phyloP scores from a whole-genome alignment of 2,888 invertebrate genomes.

The Zhengitettix transpicula region DNA sequence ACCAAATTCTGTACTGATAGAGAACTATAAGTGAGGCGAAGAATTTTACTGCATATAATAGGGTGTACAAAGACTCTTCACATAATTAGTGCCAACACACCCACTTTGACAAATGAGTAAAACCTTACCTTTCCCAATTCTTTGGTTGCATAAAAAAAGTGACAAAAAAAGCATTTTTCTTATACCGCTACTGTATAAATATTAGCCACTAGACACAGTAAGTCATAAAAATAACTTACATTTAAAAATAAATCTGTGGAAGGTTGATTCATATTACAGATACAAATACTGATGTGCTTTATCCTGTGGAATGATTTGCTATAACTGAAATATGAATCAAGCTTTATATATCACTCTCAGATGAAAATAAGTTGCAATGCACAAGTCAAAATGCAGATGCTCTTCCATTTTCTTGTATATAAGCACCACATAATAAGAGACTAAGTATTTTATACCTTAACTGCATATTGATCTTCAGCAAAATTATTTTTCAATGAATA shows the following conservation, averaged over 20 bases:
- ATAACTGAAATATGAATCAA: background rate
- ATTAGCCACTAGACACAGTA: background rate
- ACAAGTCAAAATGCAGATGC: background rate
- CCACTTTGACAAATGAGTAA: background rate
- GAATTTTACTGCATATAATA: no score
- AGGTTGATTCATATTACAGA: no score
- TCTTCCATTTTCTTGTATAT: background rate
- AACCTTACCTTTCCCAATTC: background rate
- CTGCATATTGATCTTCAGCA: background rate
- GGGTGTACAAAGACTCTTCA: background rate
- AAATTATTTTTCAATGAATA: no score
- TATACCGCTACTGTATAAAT: background rate
- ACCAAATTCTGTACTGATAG: no score
- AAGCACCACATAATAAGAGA: background rate
- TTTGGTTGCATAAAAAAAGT: conserved; percentile 8
- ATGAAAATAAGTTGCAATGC: no score
- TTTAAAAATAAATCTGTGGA: no score
- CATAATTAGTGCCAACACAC: background rate
- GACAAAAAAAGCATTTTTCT: conserved; percentile 6
- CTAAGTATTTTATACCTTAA: background rate
- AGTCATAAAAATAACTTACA: no score
- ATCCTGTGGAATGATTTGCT: background rate
- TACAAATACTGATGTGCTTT: background rate
- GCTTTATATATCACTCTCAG: no score
- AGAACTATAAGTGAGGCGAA: no score